These are phyloP conservation scores for Potamarius usumacintae DNA, from an alignment of 2,113 vertebrate species.

Conservation along the genomic window DNA sequence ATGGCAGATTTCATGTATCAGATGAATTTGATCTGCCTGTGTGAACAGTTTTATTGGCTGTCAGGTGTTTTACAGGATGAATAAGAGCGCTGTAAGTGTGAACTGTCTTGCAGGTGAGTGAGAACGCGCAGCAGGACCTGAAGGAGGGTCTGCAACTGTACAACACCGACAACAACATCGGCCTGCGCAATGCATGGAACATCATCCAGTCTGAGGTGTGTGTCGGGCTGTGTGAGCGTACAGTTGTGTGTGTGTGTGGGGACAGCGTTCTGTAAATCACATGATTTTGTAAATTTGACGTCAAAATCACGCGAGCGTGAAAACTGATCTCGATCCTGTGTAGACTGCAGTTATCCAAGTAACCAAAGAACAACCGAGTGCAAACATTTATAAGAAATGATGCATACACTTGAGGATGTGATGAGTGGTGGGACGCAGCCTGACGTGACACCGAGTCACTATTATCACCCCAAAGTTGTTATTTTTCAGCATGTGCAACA, in stretches of 20 bases:
- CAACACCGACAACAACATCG: conserved; percentile 89
- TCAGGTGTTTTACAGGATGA: background rate
- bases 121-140: conserved; percentile 88
- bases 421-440: background rate
- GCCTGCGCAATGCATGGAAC: conserved; percentile 94
- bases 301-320: background rate
- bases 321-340: background rate
- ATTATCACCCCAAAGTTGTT: background rate
- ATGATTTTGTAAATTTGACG: background rate
- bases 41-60: background rate
- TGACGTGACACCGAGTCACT: background rate
- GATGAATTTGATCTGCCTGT: background rate
- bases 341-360: background rate
- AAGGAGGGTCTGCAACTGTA: conserved; percentile 90
- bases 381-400: background rate
- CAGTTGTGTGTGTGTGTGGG: background rate
- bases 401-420: no score
- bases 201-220: conserved; percentile 92
- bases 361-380: background rate
- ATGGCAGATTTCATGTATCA: background rate
- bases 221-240: conserved; percentile 65
- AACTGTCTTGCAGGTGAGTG: conserved; percentile 79
- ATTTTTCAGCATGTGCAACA: background rate
- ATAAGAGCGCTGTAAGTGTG: background rate
- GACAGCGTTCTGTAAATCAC: background rate